Base-by-base conservation (phyloP, 2,888 invertebrate species). In the Congeria kusceri region DNA sequence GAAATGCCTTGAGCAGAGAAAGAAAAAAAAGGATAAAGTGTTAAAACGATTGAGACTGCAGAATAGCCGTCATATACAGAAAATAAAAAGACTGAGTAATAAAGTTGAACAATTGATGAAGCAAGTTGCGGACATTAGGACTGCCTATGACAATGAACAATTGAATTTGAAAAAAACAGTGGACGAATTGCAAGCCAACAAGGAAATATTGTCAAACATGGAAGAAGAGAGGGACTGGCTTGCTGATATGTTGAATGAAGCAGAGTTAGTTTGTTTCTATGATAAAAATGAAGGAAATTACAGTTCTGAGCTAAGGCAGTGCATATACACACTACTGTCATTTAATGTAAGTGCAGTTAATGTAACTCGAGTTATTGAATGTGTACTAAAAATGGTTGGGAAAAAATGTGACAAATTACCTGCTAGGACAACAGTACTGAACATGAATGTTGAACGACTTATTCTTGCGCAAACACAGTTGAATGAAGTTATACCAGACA, bases 401-500 rank as follows among this genome's bases (percentile, higher is more conserved):
- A 65, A 64, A n/a, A 29, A 29, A 32, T 18, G 18, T 20, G 59
- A 73, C 23, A 58, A 49, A 32, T 20, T 73, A 32, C 53, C 61
- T n/a, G 25, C 73, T 32, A 66, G 59, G 20, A 47, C 65, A 23
- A 73, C 65, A 4, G 29, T 73, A 3, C 18, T 66, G 18, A 73
- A 65, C 25, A 64, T 65, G 65, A 66, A 73, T 49, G 53, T 65
- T 20, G 65, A 73, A 32, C 23, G 73, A n/a, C 59, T 73, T 57
- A 47, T 65, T 44, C 32, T 66, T 18, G 58, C 58, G 2, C 73
- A 73, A 32, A 73, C 39, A 25, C 73, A 73, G 27, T n/a, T 73
- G 18, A 58, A 18, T 59, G 73, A 73, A 47, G 27, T 20, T 3
- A 11, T 65, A n/a, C 59, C 65, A 57, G 53, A 73, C 3, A 58